These are phyloP conservation scores for Ochlodes sylvanus DNA, from an alignment of 2,888 invertebrate species.

Conservation along the genomic window DNA sequence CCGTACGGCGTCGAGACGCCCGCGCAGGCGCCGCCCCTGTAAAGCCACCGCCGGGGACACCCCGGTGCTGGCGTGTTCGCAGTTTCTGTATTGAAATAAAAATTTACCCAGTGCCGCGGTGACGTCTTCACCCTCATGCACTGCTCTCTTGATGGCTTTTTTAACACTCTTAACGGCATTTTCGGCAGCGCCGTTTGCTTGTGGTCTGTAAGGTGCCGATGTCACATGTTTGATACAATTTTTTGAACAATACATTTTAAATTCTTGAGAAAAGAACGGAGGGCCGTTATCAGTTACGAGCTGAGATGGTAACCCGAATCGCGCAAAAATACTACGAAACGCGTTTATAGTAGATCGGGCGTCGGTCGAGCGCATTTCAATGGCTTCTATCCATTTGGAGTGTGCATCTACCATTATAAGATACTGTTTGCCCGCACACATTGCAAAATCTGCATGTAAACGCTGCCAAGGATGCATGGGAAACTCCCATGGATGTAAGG, in stretches of 20 bases:
- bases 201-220: background rate
- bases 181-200: background rate
- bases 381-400: background rate
- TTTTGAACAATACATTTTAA: background rate
- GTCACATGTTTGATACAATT: background rate
- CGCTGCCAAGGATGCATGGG: background rate
- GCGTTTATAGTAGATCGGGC: background rate
- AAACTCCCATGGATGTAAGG: background rate
- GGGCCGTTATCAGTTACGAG: constrained; percentile 6
- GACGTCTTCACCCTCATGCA: too few species aligned
- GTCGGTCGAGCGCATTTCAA: background rate
- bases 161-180: background rate
- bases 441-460: background rate
- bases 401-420: background rate
- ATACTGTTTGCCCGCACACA: background rate
- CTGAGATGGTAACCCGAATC: background rate
- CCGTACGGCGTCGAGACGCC: background rate
- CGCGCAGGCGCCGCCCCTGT: background rate
- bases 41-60: constrained; percentile 2
- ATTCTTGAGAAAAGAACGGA: background rate
- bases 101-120: background rate
- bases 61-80: background rate
- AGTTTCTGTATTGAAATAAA: constrained; percentile 1
- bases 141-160: too few species aligned
- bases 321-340: background rate